Evolutionary conservation across 2,888 invertebrate species (phyloP), one percentile per base, ranked within the genome.

Genomic region (Drosophila infuscata): DNA sequence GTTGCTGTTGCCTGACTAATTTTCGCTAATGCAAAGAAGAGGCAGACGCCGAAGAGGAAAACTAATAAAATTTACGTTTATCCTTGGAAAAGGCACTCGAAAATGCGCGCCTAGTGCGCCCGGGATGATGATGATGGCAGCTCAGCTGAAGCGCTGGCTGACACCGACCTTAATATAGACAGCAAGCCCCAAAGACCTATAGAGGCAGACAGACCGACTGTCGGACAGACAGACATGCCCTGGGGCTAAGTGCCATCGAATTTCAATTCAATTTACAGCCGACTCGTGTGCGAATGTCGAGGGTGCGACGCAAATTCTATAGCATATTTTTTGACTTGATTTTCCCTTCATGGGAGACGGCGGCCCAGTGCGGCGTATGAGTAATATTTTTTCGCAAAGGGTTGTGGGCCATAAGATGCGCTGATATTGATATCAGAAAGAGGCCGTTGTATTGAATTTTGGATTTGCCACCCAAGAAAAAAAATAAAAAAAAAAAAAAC

Each of bases 21-120:
- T 88, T 88, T 90, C 83, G 80, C 90, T 88, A 88, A 88, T 90
- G 88, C 82, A 89, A 82, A 83, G 68, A 78, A 79, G 69, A 71
- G 52, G 82, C 58, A 71, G 69, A 36, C 63, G 52, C 33, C 38
- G 30, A 36, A 20, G 41, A 58, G 72, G 73, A 78, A 88, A 87
- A 88, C 88, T 88, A 88, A 88, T 90, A 88, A 88, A 88, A 88
- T 88, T 90, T 88, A 88, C 89, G 88, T 88, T 86, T 82, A 88
- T 88, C 90, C 90, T 79, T 88, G 78, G 77, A 74, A 88, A 81
- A 85, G 81, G 86, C 86, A 85, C 90, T 85, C 79, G 88, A 89
- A 87, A 89, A 85, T 89, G 82, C 82, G 89, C 89, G 89, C 84
- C 89, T 85, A 85, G 83, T 85, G 89, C 85, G 77, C 63, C 63